These are phyloP conservation scores for Hycleus cichorii DNA, from an alignment of 1,140 invertebrate species.

Conservation along the genomic window DNA sequence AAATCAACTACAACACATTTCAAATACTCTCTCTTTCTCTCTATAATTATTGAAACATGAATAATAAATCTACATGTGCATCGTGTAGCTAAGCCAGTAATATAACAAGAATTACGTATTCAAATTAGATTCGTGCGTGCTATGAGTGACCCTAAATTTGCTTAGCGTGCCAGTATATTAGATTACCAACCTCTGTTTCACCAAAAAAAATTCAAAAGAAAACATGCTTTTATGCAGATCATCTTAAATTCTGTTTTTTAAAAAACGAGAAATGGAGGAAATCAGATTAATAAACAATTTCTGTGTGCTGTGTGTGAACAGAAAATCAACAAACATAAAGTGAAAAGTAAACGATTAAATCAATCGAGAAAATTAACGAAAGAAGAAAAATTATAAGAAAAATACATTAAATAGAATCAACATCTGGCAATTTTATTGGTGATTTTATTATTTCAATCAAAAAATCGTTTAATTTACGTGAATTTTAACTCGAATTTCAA, in stretches of 20 bases:
- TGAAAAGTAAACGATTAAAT: conserved; percentile 2
- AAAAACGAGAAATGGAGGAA: too few relatives aligned
- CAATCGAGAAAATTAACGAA: background rate
- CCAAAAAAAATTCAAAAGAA: background rate
- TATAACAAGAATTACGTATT: conserved; percentile 13
- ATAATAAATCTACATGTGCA: conserved; percentile 10
- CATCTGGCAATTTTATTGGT: too few relatives aligned
- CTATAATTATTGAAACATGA: too few relatives aligned
- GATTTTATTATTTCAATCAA: too few relatives aligned
- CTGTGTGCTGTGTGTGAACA: conserved; percentile 13
- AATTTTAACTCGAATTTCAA: too few relatives aligned
- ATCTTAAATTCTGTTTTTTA: too few relatives aligned
- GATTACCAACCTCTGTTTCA: background rate
- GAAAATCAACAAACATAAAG: background rate
- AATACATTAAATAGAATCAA: too few relatives aligned
- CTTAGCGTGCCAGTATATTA: conserved; percentile 3
- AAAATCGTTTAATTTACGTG: too few relatives aligned
- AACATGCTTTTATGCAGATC: too few relatives aligned
- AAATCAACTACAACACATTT: too few relatives aligned
- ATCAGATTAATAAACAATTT: background rate
- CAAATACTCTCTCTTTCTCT: too few relatives aligned
- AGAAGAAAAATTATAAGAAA: too few relatives aligned
- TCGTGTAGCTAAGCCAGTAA: conserved; percentile 16
- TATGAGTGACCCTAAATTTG: conserved; percentile 14
- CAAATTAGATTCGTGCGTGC: conserved; percentile 16